Conservation (phyloP, 2,113 vertebrate genomes). For the human region DNA sequence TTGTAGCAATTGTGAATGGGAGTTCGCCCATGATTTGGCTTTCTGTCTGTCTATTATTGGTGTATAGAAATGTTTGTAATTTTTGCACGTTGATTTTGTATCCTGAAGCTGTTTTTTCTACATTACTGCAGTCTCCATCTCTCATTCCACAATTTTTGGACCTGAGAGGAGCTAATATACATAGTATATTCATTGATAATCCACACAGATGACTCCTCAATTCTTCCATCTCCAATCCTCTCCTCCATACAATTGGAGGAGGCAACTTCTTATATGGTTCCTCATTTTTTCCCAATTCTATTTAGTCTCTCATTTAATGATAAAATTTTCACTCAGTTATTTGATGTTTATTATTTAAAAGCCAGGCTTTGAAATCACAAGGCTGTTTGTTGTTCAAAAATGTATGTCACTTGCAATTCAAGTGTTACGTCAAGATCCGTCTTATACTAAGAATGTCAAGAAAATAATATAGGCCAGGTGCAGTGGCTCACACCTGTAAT, state of each 20-base stretch:
- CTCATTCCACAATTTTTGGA: not conserved
- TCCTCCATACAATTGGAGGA: not conserved
- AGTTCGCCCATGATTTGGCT: too few relatives aligned
- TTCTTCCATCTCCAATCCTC: not conserved
- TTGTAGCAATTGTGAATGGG: too few relatives aligned
- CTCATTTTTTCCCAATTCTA: not conserved
- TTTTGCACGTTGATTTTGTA: too few relatives aligned
- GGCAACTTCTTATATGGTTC: not conserved
- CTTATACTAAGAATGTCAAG: not conserved
- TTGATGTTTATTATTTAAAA: not conserved
- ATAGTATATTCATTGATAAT: not conserved
- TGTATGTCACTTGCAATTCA: not conserved
- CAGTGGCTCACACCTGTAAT: too few relatives aligned
- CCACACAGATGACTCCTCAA: not conserved
- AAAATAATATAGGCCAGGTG: not conserved
- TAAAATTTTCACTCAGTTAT: not conserved
- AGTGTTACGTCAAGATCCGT: not conserved
- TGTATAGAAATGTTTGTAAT: too few relatives aligned
- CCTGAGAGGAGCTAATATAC: not conserved
- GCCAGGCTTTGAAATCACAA: not conserved
- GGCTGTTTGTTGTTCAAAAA: not conserved
- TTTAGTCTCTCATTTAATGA: not conserved
- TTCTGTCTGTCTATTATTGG: too few relatives aligned
- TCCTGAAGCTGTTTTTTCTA: not conserved
- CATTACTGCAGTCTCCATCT: accelerated